Evolutionary conservation across 2,113 vertebrate species (phyloP).

Genomic region (Aviceda subcristata): DNA sequence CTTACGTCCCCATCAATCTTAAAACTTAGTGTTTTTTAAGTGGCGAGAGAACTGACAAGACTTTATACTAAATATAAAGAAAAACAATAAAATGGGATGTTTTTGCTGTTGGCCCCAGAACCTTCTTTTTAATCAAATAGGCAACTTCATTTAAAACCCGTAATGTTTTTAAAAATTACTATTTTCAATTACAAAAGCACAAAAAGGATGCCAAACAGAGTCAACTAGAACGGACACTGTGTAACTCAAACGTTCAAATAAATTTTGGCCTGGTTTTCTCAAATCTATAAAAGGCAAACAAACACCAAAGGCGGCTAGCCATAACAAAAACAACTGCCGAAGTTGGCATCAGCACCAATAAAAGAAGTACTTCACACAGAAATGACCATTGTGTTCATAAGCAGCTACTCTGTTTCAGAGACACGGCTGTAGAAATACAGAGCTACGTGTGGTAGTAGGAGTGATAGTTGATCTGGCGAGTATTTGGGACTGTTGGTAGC

Average conservation of each 20-base stretch:
- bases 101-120: not conserved
- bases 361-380: not conserved
- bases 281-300: not conserved
- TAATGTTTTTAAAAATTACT: not conserved
- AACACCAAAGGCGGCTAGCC: not conserved
- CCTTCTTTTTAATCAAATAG: not conserved
- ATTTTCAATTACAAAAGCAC: not conserved
- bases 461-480: fast-evolving
- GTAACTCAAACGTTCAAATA: not conserved
- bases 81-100: not conserved
- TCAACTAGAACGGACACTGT: not conserved
- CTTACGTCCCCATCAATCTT: not conserved
- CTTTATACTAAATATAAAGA: not conserved
- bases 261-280: not conserved
- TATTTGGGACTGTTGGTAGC: not conserved
- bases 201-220: not conserved
- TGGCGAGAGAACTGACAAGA: not conserved
- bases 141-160: not conserved
- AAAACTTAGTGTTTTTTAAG: not conserved
- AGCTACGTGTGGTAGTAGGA: not conserved
- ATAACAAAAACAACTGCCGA: not conserved
- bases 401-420: not conserved
- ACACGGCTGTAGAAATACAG: not conserved
- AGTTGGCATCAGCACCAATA: not conserved
- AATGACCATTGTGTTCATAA: not conserved